phyloP scores from a whole-genome alignment of 2,888 invertebrate species.

The Daptonema setosum region DNA sequence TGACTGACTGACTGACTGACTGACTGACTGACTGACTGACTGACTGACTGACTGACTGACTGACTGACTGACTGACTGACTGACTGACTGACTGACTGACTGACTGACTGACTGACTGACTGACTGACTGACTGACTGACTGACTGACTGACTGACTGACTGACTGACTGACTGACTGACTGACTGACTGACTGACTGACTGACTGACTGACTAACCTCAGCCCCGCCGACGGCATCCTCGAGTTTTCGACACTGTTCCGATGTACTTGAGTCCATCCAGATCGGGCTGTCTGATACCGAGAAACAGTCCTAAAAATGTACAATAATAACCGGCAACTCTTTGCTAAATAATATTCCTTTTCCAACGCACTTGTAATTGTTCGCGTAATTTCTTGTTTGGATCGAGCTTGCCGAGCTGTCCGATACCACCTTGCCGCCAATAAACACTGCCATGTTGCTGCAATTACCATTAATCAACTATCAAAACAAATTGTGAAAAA shows the following conservation, averaged over 20 bases:
- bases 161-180: no score
- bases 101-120: no score
- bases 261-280: slow-evolving; percentile 84
- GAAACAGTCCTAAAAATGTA: slow-evolving; percentile 40
- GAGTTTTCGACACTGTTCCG: slow-evolving; percentile 48
- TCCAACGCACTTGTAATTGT: slow-evolving; percentile 43
- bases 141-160: no score
- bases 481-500: background rate
- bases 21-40: no score
- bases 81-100: no score
- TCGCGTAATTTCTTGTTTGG: slow-evolving; percentile 55
- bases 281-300: slow-evolving; percentile 59
- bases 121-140: no score
- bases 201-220: no score
- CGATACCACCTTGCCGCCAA: slow-evolving; percentile 58
- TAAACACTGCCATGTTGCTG: slow-evolving; percentile 94
- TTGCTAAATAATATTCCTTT: background rate
- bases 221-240: slow-evolving; percentile 61
- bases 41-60: no score
- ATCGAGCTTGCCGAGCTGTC: slow-evolving; percentile 43
- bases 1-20: no score
- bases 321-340: background rate
- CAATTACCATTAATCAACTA: slow-evolving; percentile 3
- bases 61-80: no score
- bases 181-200: no score